Evolutionary conservation across 2,888 invertebrate genomes (phyloP), one percentile per base, ranked within the genome.

Genomic region (Noctua janthe): DNA sequence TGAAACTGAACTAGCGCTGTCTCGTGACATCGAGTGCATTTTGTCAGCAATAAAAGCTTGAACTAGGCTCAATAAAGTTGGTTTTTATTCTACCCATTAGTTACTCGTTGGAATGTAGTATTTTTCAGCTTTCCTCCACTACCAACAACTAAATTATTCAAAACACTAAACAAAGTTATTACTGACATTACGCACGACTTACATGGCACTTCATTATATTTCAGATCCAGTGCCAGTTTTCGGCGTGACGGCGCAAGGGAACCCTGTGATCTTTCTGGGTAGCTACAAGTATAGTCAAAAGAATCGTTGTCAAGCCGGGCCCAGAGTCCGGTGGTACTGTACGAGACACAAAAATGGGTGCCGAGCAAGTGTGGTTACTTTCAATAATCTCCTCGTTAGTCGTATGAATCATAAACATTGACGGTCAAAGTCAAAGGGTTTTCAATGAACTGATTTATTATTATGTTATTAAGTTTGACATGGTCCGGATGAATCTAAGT

Each of bases 301-400:
- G 0, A 71, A 47, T 49, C n/a, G 23, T 1, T 62, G 20, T 23
- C 67, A 62, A 62, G 80, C n/a, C 11, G 59, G 80, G 3, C 70
- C 80, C 5, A 72, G 67, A 54, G 23, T 23, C 10, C 80, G 84
- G 6, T 84, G 84, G 83, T 75, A 70, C 4, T 83, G 83, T 47
- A 70, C 54, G 4, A 71, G 51, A 2, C 29, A 71, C 29, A 35
- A 51, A 7, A 59, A 20, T 51, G 76, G 85, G 0, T 82, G 81
- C 43, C 70, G 73, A 35, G 74, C 82, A 5, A 73, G 64, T 43
- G 23, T 81, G 15, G n/a, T 76, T 1, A 82, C 81, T 47, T 49
- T 73, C 17, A 75, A 82, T 20, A 54, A 82, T 39, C 64, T 73
- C 6, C 75, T 82, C 23, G 11, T 76, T 6, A 54, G 10, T 29